Base-by-base conservation (phyloP, 92 coral and sea anemone genomes). In the Zoanthus sociatus region DNA sequence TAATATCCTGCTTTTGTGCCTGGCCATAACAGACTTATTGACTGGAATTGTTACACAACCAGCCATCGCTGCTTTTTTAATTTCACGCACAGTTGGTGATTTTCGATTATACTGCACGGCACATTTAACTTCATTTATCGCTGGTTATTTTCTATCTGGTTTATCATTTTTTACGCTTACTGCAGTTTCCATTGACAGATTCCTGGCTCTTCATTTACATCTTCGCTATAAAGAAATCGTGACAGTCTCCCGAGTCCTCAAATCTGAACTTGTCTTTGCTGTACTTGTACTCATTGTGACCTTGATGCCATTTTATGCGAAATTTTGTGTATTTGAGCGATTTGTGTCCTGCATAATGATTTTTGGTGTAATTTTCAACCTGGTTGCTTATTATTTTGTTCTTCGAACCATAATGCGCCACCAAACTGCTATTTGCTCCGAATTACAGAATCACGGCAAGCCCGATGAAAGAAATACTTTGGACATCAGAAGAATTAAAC, bases 21-120 rank as follows among this genome's bases (percentile, higher is more conserved):
- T 81, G 64, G 85, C 85, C 1, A 46, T 81, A 47, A 78, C 83
- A 26, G 83, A 78, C 48, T 56, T 78, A 50, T 14, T 78, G 46
- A 78, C 83, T 16, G 83, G 83, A 60, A 78, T 56, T 56, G 83
- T 78, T 21, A 78, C 83, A 31, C 83, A 78, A 60, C 83, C 83
- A 60, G 83, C 83, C 5, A 78, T 78, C 6, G 48, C 83, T 15
- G 50, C 83, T 6, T 78, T 78, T 15, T 7, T 78, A 56, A 78
- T 78, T 54, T 26, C 83, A 13, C 83, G 83, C 12, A 78, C 67
- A 33, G 44, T 33, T 18, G 83, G 83, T 30, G 69, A 78, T 37
- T 78, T 26, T 78, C 21, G 12, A 7, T 78, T 70, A 5, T 78
- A 78, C 13, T 78, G 83, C 48, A 13, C 69, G 11, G 83, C 83